Conservation (phyloP, 2,113 vertebrate species). For the Entomyzon cyanotis region DNA sequence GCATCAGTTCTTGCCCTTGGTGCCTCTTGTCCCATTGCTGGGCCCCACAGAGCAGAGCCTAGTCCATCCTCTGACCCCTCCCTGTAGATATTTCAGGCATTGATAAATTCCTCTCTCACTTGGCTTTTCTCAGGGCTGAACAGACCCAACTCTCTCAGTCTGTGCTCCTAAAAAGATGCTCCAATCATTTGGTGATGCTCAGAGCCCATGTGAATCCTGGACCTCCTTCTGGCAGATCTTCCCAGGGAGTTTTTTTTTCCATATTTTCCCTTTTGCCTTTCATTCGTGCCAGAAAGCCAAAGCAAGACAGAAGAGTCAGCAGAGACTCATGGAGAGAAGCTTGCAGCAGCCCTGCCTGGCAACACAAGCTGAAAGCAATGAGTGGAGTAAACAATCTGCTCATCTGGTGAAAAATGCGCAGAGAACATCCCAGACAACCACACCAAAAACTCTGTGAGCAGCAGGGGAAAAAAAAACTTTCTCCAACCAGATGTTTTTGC, state of each 20-base stretch:
- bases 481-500: neutral
- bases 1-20: fast-evolving
- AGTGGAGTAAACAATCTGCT: neutral
- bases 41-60: neutral
- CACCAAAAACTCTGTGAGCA: neutral
- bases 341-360: neutral
- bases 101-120: neutral
- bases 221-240: neutral
- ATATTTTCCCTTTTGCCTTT: fast-evolving
- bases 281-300: neutral
- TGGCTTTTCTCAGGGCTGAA: neutral
- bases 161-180: neutral
- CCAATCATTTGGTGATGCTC: neutral
- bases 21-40: neutral
- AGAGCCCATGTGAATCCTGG: neutral
- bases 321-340: neutral
- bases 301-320: neutral
- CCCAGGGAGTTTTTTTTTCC: neutral
- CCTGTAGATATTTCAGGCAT: neutral
- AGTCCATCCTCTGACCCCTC: neutral
- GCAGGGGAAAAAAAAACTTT: neutral
- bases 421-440: neutral
- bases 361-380: neutral
- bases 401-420: neutral
- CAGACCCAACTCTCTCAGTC: neutral